A percentile compares a stretch with the other conserved stretches of the same genome.
Evolutionary conservation across 2,888 invertebrate species (phyloP).

Genomic region (Rhamnusium bicolor): DNA sequence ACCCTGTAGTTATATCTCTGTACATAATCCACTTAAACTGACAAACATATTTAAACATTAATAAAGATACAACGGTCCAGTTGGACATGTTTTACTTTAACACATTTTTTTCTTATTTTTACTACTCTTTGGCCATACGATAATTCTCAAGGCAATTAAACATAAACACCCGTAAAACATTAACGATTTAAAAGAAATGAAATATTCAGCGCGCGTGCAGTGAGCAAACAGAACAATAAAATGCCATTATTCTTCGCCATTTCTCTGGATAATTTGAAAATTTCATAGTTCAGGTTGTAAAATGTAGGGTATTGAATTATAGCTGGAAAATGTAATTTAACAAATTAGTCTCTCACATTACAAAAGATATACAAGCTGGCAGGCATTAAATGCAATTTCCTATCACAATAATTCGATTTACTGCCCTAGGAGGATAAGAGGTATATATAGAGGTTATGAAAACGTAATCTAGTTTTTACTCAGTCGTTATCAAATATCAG

Average conservation of each 20-base stretch:
- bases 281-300: no score
- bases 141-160: background rate
- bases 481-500: no score
- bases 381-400: no score
- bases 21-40: background rate
- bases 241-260: background rate
- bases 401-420: no score
- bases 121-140: background rate
- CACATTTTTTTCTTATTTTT: background rate
- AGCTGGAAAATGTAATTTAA: no score
- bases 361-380: no score
- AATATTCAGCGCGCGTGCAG: background rate
- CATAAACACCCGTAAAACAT: background rate
- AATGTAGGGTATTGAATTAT: no score
- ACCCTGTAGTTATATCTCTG: no score
- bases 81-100: background rate
- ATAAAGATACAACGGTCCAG: background rate
- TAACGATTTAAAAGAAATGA: background rate
- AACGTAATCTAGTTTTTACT: no score
- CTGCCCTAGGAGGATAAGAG: no score
- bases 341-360: no score
- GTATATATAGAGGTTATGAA: no score
- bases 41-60: background rate
- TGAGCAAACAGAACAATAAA: constrained; percentile 7
- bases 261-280: constrained; percentile 7